phyloP scores from a whole-genome alignment of 1,140 invertebrate species.

The Zelostemma sp. region DNA sequence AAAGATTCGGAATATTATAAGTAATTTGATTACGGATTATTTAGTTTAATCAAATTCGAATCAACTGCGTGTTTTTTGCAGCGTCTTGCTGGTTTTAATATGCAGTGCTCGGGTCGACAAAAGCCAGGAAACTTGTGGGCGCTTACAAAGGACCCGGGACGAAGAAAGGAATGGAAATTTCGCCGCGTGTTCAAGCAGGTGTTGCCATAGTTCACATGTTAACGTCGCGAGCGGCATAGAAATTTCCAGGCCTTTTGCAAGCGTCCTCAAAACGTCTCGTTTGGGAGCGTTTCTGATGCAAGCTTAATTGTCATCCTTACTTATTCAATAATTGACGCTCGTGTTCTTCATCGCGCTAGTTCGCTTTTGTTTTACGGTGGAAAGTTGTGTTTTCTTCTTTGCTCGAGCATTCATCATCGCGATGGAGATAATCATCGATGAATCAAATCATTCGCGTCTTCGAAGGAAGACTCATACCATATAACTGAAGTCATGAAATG shows the following conservation, averaged over 20 bases:
- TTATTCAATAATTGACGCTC: too few relatives aligned
- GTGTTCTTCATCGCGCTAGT: too few relatives aligned
- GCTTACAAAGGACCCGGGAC: neutral
- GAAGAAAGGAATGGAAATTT: slow-evolving; percentile 6
- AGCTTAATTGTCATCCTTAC: neutral
- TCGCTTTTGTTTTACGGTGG: too few relatives aligned
- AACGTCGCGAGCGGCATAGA: slow-evolving; percentile 9
- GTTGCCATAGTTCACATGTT: too few relatives aligned
- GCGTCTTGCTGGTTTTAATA: too few relatives aligned
- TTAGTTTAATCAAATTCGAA: neutral
- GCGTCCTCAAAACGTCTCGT: neutral
- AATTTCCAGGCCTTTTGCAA: slow-evolving; percentile 2
- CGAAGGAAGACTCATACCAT: neutral
- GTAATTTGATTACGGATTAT: neutral
- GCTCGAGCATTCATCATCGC: too few relatives aligned
- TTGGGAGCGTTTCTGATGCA: neutral
- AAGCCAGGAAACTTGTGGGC: too few relatives aligned
- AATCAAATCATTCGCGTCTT: neutral
- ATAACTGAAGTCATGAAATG: neutral
- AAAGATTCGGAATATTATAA: slow-evolving; percentile 11
- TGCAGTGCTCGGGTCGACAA: too few relatives aligned
- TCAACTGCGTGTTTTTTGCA: too few relatives aligned
- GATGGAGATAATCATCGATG: too few relatives aligned
- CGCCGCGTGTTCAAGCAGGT: too few relatives aligned
- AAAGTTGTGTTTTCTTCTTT: too few relatives aligned